Conservation (phyloP, 2,888 invertebrate genomes). For the Eristalis pertinax region DNA sequence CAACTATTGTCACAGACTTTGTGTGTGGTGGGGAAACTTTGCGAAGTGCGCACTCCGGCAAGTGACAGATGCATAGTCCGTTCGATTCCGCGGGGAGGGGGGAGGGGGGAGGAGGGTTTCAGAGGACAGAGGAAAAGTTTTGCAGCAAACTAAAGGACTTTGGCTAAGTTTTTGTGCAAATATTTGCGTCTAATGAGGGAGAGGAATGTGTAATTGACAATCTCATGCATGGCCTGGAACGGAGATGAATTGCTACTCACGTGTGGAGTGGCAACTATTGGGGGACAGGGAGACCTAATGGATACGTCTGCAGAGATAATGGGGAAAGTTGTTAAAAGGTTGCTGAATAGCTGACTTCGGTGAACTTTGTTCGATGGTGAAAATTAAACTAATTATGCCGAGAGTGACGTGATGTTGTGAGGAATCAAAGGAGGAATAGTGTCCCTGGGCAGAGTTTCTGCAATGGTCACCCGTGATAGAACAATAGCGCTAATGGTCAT, state of each 20-base stretch:
- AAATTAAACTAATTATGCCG: neutral
- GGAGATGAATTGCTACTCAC: neutral
- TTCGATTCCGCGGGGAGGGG: too few relatives aligned
- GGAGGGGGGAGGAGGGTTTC: too few relatives aligned
- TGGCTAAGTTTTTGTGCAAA: conserved; percentile 5
- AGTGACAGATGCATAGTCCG: neutral
- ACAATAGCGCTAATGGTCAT: too few relatives aligned
- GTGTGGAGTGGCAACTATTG: neutral
- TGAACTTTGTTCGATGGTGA: neutral
- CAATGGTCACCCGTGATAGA: too few relatives aligned
- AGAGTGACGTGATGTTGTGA: neutral
- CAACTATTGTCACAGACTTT: conserved; percentile 32
- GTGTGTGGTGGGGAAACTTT: conserved; percentile 35
- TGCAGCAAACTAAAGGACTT: neutral
- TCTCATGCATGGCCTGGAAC: neutral
- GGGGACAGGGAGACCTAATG: neutral
- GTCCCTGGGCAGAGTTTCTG: too few relatives aligned
- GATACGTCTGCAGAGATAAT: neutral
- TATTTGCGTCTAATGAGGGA: conserved; percentile 22
- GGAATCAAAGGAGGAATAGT: neutral
- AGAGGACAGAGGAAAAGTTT: neutral
- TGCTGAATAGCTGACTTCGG: neutral
- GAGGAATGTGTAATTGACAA: conserved; percentile 8
- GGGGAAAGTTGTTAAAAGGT: neutral
- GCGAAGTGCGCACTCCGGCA: neutral